Percentiles rank a stretch among this genome's conserved stretches.
phyloP scores from a whole-genome alignment of 2,113 vertebrate genomes.

The Peucedramus taeniatus region DNA sequence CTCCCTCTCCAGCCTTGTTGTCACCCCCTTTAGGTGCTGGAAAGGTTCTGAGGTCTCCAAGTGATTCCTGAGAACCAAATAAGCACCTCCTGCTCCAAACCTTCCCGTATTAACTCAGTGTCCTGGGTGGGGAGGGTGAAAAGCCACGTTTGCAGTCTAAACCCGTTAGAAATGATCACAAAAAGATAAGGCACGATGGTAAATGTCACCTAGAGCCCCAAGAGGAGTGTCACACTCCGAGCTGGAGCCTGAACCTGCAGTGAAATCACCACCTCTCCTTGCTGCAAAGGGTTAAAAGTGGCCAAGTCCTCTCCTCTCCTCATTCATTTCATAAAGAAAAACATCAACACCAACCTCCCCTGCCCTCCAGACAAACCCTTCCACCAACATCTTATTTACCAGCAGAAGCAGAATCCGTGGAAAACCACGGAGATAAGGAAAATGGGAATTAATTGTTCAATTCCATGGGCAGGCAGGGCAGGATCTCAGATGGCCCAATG shows the following conservation, averaged over 20 bases:
- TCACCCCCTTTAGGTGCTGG: not conserved
- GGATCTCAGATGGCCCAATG: not conserved
- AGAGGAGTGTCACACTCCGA: not conserved
- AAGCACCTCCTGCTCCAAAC: not conserved
- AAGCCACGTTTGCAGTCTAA: not conserved
- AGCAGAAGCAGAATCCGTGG: not conserved
- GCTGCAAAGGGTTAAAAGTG: not conserved
- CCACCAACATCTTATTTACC: not conserved
- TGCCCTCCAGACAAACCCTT: not conserved
- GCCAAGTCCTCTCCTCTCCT: not conserved
- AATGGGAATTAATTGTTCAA: not conserved
- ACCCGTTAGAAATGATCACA: no score
- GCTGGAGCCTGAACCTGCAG: not conserved
- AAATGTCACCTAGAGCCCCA: not conserved
- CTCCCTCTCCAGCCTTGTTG: not conserved
- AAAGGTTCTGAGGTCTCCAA: not conserved
- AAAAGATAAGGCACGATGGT: not conserved
- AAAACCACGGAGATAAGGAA: not conserved
- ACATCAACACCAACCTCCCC: not conserved
- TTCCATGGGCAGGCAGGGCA: not conserved
- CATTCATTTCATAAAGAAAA: not conserved
- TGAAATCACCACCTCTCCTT: not conserved
- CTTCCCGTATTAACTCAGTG: not conserved
- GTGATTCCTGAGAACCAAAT: not conserved
- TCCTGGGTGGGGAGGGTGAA: not conserved